phyloP scores from a whole-genome alignment of 2,888 invertebrate genomes.

The Synergus japonicus region DNA sequence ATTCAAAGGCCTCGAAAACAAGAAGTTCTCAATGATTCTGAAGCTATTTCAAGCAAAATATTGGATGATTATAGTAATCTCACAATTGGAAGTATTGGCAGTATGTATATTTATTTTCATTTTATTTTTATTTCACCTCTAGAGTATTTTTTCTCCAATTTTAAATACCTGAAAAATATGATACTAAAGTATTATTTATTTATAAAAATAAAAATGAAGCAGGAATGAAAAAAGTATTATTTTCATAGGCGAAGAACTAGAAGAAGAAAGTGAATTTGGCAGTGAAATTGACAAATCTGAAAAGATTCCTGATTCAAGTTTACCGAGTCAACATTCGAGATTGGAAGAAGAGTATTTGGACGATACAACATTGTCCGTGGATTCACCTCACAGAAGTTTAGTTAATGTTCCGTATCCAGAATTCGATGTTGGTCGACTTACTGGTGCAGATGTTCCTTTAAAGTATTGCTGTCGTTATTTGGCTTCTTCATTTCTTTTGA shows the following conservation, averaged over 20 bases:
- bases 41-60: constrained; percentile 62
- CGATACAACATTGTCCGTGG: constrained; percentile 59
- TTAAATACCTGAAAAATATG: neutral
- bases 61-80: constrained; percentile 66
- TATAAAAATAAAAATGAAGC: constrained; percentile 1
- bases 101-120: constrained; percentile 55
- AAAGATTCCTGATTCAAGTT: constrained; percentile 48
- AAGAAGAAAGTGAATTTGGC: constrained; percentile 68
- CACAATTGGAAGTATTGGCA: constrained; percentile 65
- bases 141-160: neutral
- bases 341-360: constrained; percentile 62
- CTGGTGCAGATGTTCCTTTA: constrained; percentile 83
- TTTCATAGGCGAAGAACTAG: constrained; percentile 63
- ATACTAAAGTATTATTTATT: constrained; percentile 1
- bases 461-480: constrained; percentile 87
- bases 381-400: constrained; percentile 59
- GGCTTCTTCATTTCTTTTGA: constrained; percentile 85
- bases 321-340: constrained; percentile 51
- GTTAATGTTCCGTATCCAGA: constrained; percentile 74
- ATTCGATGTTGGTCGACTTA: constrained; percentile 83
- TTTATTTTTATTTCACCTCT: neutral
- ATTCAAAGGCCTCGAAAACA: constrained; percentile 50
- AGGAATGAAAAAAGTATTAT: constrained; percentile 38
- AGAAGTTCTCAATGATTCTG: constrained; percentile 55
- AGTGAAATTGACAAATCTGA: constrained; percentile 64